phyloP scores from a whole-genome alignment of 2,113 vertebrate species.

The Oncorhynchus mykiss region DNA sequence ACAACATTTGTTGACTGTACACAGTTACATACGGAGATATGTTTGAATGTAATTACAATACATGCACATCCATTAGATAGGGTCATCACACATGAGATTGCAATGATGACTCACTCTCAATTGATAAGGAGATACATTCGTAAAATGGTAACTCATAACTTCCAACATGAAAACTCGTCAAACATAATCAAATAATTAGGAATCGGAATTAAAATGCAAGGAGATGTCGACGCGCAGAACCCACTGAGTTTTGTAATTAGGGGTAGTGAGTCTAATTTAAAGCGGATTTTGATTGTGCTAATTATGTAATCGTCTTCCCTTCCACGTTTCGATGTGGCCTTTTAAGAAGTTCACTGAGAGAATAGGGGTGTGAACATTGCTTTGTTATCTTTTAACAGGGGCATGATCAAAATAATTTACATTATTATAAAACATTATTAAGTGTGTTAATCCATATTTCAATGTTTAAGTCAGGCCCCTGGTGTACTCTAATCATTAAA shows the following conservation, averaged over 20 bases:
- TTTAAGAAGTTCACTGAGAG: conserved; percentile 29
- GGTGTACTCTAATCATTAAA: conserved; percentile 40
- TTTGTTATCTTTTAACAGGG: conserved; percentile 19
- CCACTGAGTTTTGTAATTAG: conserved; percentile 9
- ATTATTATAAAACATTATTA: conserved; percentile 27
- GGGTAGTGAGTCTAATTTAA: conserved; percentile 43
- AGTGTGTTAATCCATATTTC: conserved; percentile 47
- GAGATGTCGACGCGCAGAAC: conserved; percentile 15
- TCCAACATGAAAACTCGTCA: conserved; percentile 41
- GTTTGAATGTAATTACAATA: no score
- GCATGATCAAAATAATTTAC: conserved; percentile 34
- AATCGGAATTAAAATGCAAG: conserved; percentile 48
- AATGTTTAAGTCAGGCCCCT: conserved; percentile 19
- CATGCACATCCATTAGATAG: no score
- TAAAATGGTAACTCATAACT: conserved; percentile 4
- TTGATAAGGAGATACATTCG: background rate
- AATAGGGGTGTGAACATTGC: background rate
- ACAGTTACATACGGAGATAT: no score
- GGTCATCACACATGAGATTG: no score
- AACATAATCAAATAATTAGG: conserved; percentile 55
- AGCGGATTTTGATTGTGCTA: conserved; percentile 53
- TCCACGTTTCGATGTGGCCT: conserved; percentile 37
- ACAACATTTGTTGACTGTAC: no score
- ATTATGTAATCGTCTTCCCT: conserved; percentile 51
- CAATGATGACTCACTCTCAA: background rate